Percentiles rank a stretch among this genome's conserved stretches.
phyloP scores from a whole-genome alignment of 1,140 invertebrate species.

The Asobara japonica region DNA sequence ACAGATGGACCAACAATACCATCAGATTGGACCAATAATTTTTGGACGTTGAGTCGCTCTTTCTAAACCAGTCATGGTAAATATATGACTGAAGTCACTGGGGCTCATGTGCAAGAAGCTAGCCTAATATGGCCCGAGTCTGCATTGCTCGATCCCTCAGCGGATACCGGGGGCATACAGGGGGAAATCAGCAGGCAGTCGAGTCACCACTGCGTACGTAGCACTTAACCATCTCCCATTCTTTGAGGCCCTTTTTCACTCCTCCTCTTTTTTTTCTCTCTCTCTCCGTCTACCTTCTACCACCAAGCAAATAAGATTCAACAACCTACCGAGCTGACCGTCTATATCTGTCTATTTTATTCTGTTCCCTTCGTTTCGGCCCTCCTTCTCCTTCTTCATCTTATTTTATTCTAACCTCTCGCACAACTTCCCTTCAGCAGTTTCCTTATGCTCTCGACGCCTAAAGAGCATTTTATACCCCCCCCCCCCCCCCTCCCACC shows the following conservation, averaged over 20 bases:
- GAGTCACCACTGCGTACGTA: constrained; percentile 30
- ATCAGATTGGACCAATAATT: no score
- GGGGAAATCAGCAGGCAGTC: constrained; percentile 31
- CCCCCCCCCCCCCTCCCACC: constrained; percentile 34
- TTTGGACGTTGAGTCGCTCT: no score
- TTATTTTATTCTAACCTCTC: neutral
- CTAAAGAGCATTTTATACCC: constrained; percentile 37
- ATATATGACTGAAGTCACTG: constrained; percentile 44
- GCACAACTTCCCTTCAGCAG: neutral
- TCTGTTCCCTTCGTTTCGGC: neutral
- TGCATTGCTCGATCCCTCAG: constrained; percentile 51
- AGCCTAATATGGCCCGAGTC: constrained; percentile 56
- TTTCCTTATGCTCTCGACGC: constrained; percentile 14
- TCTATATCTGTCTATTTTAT: neutral
- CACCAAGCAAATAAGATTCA: constrained; percentile 12
- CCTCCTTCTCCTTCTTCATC: neutral
- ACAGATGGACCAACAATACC: no score
- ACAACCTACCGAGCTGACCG: neutral
- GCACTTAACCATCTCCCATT: constrained; percentile 29
- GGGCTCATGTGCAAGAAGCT: constrained; percentile 36
- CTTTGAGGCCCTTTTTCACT: neutral
- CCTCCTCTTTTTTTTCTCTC: no score
- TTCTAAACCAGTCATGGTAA: constrained; percentile 46
- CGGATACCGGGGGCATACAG: constrained; percentile 35
- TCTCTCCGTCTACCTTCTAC: neutral